A percentile compares a stretch with the other conserved stretches of the same genome.
Conservation (phyloP, 2,888 invertebrate species). For the Melanostoma scalare region DNA sequence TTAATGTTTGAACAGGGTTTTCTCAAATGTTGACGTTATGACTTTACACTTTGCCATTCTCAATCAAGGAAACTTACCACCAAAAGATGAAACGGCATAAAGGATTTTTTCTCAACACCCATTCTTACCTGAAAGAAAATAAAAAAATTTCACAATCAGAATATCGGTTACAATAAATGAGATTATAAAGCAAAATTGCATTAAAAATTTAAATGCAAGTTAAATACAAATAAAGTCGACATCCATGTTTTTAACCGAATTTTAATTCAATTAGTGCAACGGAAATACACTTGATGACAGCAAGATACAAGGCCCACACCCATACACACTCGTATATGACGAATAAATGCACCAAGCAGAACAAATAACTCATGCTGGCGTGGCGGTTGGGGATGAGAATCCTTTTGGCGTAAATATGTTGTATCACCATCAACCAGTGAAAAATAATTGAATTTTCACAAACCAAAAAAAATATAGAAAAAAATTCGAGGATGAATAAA, state of each 20-base stretch:
- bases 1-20: not conserved
- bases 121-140: conserved; percentile 55
- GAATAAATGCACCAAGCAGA: not conserved
- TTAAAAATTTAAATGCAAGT: conserved; percentile 55
- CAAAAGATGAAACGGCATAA: not conserved
- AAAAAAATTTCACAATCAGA: not conserved
- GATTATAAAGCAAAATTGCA: conserved; percentile 40
- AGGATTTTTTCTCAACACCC: not conserved
- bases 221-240: conserved; percentile 46
- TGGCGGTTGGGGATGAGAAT: conserved; percentile 7
- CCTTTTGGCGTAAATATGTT: conserved; percentile 39
- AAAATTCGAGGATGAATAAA: not conserved
- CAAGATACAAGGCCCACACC: not conserved
- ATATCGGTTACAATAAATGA: conserved; percentile 10
- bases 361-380: not conserved
- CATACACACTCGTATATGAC: not conserved
- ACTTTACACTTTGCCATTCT: too few species aligned
- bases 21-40: not conserved
- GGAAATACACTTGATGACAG: conserved; percentile 44
- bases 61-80: conserved; percentile 4
- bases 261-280: conserved; percentile 64
- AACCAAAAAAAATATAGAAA: conserved; percentile 1
- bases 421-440: conserved; percentile 36
- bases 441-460: conserved; percentile 43
- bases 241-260: conserved; percentile 44